Evolutionary conservation across 2,888 invertebrate genomes (phyloP).

Genomic region (Diogma glabrata): DNA sequence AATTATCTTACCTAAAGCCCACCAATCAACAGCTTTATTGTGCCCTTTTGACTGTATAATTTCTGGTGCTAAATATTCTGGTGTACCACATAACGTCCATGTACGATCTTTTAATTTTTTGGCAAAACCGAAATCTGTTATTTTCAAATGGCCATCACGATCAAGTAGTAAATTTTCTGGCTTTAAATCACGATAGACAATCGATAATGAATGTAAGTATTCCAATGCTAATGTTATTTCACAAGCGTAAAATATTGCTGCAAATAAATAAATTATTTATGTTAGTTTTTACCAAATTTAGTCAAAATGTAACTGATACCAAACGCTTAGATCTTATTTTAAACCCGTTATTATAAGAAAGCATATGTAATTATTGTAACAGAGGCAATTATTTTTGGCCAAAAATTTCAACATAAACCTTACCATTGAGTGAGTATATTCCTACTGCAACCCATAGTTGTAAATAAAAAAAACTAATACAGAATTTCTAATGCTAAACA

Average conservation of each 20-base stretch:
- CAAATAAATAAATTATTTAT: constrained; percentile 19
- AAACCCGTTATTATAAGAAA: no score
- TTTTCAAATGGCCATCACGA: constrained; percentile 87
- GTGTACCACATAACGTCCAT: constrained; percentile 94
- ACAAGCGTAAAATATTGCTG: constrained; percentile 83
- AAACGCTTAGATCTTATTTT: no score
- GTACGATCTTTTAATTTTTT: constrained; percentile 90
- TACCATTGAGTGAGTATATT: no score
- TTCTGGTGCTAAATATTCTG: constrained; percentile 94
- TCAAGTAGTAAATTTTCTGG: constrained; percentile 92
- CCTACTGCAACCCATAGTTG: no score
- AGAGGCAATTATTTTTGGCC: no score
- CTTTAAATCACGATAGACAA: constrained; percentile 82
- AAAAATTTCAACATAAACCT: no score
- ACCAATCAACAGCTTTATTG: constrained; percentile 98
- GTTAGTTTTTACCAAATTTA: no score
- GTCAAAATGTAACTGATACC: no score
- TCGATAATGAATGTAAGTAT: constrained; percentile 80
- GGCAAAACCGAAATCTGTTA: constrained; percentile 97
- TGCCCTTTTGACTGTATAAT: constrained; percentile 97
- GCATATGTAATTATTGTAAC: no score
- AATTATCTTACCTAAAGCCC: constrained; percentile 90
- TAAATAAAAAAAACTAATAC: no score
- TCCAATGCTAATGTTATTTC: constrained; percentile 91
- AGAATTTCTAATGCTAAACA: no score